Conservation (phyloP, 1,140 invertebrate species). For the Megalopta genalis region DNA sequence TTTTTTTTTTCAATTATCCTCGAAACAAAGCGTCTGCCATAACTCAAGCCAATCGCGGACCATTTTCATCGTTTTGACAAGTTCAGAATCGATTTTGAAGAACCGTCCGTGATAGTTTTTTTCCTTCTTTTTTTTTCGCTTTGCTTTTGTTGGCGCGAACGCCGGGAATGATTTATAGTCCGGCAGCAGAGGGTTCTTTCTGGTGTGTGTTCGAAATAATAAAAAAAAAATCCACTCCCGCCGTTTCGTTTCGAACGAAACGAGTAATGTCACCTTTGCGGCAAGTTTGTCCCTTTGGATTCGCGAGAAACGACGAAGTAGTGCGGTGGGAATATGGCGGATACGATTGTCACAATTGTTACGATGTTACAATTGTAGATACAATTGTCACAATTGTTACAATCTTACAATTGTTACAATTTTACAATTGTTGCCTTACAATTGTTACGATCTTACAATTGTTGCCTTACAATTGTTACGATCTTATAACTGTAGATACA, state of each 20-base stretch:
- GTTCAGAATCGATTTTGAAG: constrained; percentile 1
- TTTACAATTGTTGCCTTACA: too few species aligned
- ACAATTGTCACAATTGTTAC: too few species aligned
- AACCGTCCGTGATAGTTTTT: neutral
- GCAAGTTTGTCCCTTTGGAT: neutral
- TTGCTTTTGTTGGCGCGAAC: neutral
- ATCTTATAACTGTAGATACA: too few species aligned
- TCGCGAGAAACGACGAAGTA: neutral
- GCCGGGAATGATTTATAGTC: neutral
- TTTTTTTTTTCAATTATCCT: constrained; percentile 15
- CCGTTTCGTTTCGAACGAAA: neutral
- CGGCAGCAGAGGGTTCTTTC: neutral
- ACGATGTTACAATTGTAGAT: too few species aligned
- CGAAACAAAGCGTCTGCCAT: neutral
- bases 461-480: too few species aligned
- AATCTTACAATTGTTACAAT: too few species aligned
- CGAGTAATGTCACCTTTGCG: neutral
- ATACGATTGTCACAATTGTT: too few species aligned
- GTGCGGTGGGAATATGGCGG: too few species aligned
- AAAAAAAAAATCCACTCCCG: neutral
- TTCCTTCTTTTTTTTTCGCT: neutral
- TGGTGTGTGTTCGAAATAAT: neutral
- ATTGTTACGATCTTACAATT: too few species aligned
- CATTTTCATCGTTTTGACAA: constrained; percentile 6
- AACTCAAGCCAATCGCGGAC: neutral